Evolutionary conservation across 2,797 vertebrate genomes (phyloP), one percentile per base, ranked within the genome.

Genomic region (Pithecia hirsuta): DNA sequence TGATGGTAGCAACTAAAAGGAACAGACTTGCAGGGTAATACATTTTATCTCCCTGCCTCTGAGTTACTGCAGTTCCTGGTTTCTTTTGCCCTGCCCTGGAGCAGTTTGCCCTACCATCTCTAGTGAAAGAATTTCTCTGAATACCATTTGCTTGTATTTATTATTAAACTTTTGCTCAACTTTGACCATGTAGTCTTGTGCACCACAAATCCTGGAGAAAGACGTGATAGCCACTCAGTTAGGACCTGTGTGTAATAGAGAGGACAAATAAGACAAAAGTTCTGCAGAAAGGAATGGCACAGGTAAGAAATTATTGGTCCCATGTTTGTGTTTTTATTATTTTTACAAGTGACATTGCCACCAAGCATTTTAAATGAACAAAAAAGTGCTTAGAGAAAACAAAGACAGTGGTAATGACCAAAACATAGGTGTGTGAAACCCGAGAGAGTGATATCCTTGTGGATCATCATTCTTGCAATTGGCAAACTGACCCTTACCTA

Each of bases 81-180:
- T 41, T 83, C 33, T n/a, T 87, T 82, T 14, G 6, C 64, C 67
- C 39, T 87, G 15, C n/a, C 22, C 30, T 67, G 30, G 7, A 74
- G 9, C 46, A 64, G 20, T 59, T 76, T 82, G 24, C 44, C 36
- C 36, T 93, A 84, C 28, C 17, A 30, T 86, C 46, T 61, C 72
- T 36, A 50, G 33, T 41, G 46, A 85, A 89, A 88, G 33, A 19
- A 74, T 28, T 64, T 79, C n/a, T 78, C 55, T 76, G 48, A 90
- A 76, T 79, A 81, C 57, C 67, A 41, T 79, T 96, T 88, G 46
- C 39, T 84, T 92, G 26, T 85, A 70, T 92, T 75, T 88, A 48
- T 84, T 93, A 64, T 82, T 91, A 93, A 94, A 61, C 36, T 95
- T 93, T 48, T 89, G 11, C n/a, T 95, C n/a, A 70, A 20, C 48